These are phyloP conservation scores for Erebia aethiops DNA, from an alignment of 2,888 invertebrate species.

Conservation along the genomic window DNA sequence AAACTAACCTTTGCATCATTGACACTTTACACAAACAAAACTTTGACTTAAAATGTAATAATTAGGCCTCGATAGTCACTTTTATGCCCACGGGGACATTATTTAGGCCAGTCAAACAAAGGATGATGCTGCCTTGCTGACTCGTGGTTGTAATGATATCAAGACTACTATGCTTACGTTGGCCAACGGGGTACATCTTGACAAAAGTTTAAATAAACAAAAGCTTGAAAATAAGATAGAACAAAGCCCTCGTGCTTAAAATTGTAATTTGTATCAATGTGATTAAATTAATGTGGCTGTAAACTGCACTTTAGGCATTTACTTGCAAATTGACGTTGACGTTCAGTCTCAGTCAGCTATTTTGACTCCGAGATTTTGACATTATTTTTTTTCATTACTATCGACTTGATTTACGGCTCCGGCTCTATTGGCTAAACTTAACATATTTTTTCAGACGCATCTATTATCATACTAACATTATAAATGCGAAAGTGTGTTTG, in stretches of 20 bases:
- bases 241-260: conserved; percentile 56
- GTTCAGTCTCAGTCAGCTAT: conserved; percentile 45
- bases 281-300: conserved; percentile 56
- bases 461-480: too few species aligned
- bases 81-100: conserved; percentile 43
- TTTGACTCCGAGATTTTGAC: conserved; percentile 56
- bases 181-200: conserved; percentile 80
- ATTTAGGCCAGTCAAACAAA: conserved; percentile 78
- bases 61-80: conserved; percentile 34
- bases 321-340: conserved; percentile 54
- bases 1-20: conserved; percentile 25
- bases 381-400: conserved; percentile 24
- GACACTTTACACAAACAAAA: conserved; percentile 27
- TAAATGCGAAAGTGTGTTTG: too few species aligned
- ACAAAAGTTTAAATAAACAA: conserved; percentile 57
- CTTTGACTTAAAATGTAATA: conserved; percentile 22
- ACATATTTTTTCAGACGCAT: too few species aligned
- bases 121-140: conserved; percentile 58
- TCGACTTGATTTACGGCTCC: too few species aligned
- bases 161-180: conserved; percentile 62
- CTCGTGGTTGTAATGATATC: conserved; percentile 43
- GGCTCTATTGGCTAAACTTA: too few species aligned
- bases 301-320: conserved; percentile 44
- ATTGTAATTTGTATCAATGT: conserved; percentile 64
- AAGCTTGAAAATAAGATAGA: conserved; percentile 59